Evolutionary conservation across 2,888 invertebrate species (phyloP), one percentile per base, ranked within the genome.

Genomic region (Sesamia inferens): DNA sequence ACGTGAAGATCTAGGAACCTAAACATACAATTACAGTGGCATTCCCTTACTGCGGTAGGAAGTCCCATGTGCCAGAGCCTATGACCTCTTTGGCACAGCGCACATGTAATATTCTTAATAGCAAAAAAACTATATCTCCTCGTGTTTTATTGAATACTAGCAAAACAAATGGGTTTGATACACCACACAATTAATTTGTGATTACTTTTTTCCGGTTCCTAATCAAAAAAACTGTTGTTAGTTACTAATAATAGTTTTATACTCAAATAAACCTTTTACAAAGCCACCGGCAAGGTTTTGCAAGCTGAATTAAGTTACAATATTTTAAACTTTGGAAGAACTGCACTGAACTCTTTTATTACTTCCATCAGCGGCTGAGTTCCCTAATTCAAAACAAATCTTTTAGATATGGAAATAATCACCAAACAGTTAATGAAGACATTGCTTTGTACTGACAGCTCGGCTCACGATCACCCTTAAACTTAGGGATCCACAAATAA

Each of bases 131-230:
- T 70, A 42, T 47, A 67, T 66, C 51, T 59, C 62, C 65, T 55
- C 22, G 42, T 54, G 71, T 74, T 71, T 42, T 58, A 64, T 58
- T 54, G 62, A 58, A 24, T 74, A 72, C 59, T 71, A 83, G 77
- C 85, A 85, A 71, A 79, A 64, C 85, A 67, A 85, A 85, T 85
- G 75, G 72, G 79, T 85, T 85, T 66, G 85, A 69, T 73, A 83
- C 85, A 83, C 81, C 69, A 64, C 59, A 81, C 44, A 76, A 71
- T 72, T 74, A 24, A 83, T 76, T 82, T 62, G 57, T 51, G 66
- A 76, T 76, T 82, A 71, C 54, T 54, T 44, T 78, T 59, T 69
- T 70, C 76, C 79, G 76, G 79, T 81, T 79, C 19, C 71, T 48
- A 10, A 24, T 24, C 1, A 47, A 68, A 74, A 74, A 74, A 71